Evolutionary conservation across 2,797 vertebrate species (phyloP), one percentile per base, ranked within the genome.

Genomic region (Bovichtus diacanthus): DNA sequence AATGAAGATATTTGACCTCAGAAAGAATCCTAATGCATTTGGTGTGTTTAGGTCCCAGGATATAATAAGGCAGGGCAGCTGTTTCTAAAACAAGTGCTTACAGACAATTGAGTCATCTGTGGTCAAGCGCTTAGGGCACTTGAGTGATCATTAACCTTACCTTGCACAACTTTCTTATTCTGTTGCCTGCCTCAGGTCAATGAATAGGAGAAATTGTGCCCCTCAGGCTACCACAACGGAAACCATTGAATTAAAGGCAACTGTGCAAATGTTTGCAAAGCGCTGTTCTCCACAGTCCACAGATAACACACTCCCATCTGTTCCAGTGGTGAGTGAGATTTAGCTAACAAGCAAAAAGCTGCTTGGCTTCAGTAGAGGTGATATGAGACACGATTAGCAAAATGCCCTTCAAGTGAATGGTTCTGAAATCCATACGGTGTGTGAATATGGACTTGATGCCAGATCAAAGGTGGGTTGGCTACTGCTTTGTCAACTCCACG

Each of bases 11-110:
- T 92, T 51, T 70, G 54, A 68, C 65, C 80, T 85, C 34, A 51
- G 65, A 86, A 78, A 69, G 86, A 90, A 88, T 93, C 70, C 60
- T 80, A 92, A 93, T 91, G 70, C 89, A 88, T 88, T 85, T 76
- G 83, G 67, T 25, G 1, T 58, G 64, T 73, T 73, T 61, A 39
- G 27, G 59, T 84, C 46, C 29, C 53, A 50, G 2, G 67, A 65
- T 66, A 62, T 49, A 83, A 60, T 16, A 66, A 34, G 8, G 31
- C 19, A 43, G 43, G 50, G 46, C 53, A 76, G 77, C 54, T 77
- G 67, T 65, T 74, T 74, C 23, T 61, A 54, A 84, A 76, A 70
- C 38, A 53, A 73, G 47, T 66, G 9, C 53, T 74, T 27, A 19
- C 16, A 65, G 72, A 76, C 51, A 67, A 74, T 65, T 81, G 49